Percentiles rank a stretch among this genome's conserved stretches.
Evolutionary conservation across 2,113 vertebrate genomes (phyloP).

Genomic region (Zonotrichia leucophrys): DNA sequence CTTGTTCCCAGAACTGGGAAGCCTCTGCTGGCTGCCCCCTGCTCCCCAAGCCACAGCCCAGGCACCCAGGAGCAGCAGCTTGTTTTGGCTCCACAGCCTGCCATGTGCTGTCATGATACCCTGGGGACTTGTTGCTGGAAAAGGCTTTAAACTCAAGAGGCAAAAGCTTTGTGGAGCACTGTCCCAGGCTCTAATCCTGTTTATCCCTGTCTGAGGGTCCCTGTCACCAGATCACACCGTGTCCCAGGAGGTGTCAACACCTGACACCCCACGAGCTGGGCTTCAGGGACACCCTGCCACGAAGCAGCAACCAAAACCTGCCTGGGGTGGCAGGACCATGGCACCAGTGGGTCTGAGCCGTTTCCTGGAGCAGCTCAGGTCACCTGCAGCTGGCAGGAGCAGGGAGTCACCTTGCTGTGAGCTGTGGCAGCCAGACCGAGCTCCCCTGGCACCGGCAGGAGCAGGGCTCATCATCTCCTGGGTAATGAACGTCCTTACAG

Average conservation of each 20-base stretch:
- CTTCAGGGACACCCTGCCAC: background rate
- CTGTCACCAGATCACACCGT: background rate
- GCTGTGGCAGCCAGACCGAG: background rate
- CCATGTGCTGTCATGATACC: background rate
- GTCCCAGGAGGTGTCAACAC: background rate
- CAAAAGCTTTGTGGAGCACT: background rate
- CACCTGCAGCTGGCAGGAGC: background rate
- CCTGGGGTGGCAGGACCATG: background rate
- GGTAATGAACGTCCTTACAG: background rate
- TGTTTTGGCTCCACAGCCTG: background rate
- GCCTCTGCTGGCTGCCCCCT: background rate
- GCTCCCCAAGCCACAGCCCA: background rate
- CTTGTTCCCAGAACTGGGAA: constrained; percentile 49
- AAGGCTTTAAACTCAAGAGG: background rate
- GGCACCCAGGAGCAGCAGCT: background rate
- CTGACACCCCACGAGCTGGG: background rate
- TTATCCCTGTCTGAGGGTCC: background rate
- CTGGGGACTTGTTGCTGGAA: background rate
- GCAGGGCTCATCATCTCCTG: background rate
- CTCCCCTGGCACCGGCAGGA: background rate
- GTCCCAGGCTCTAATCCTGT: background rate
- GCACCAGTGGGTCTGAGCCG: background rate
- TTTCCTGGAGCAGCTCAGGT: background rate
- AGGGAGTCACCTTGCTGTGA: constrained; percentile 25
- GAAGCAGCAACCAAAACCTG: fast-evolving